A percentile compares a stretch with the other conserved stretches of the same genome.
phyloP scores from a whole-genome alignment of 2,888 invertebrate genomes.

The Nemurella pictetii region DNA sequence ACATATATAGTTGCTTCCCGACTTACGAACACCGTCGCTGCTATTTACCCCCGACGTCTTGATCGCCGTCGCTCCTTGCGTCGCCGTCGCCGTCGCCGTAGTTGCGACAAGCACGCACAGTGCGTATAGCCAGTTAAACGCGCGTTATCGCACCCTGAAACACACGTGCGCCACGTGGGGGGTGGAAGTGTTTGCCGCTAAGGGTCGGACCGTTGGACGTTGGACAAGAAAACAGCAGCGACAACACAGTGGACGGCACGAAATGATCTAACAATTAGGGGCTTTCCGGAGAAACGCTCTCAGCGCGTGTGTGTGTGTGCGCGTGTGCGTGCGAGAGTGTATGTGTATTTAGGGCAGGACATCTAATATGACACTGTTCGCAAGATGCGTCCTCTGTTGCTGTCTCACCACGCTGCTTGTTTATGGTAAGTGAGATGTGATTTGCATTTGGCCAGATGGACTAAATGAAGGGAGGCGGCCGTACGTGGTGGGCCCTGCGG shows the following conservation, averaged over 20 bases:
- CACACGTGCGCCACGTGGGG: background rate
- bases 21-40: background rate
- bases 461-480: background rate
- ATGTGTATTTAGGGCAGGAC: background rate
- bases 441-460: background rate
- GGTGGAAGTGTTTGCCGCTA: background rate
- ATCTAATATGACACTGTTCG: background rate
- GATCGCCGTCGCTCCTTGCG: too few relatives aligned
- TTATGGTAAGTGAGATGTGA: background rate
- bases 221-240: background rate
- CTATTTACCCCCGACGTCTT: background rate
- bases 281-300: too few relatives aligned
- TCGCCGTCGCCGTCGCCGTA: too few relatives aligned
- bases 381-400: background rate
- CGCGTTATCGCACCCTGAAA: background rate
- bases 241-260: background rate
- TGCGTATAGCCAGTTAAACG: too few relatives aligned
- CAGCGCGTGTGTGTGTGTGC: too few relatives aligned
- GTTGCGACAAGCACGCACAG: background rate
- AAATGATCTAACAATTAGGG: background rate
- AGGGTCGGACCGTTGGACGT: background rate
- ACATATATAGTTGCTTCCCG: background rate
- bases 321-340: background rate
- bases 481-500: too few relatives aligned
- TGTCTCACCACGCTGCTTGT: background rate